Conservation (phyloP, 2,113 vertebrate genomes). For the Alaudala cheleensis region DNA sequence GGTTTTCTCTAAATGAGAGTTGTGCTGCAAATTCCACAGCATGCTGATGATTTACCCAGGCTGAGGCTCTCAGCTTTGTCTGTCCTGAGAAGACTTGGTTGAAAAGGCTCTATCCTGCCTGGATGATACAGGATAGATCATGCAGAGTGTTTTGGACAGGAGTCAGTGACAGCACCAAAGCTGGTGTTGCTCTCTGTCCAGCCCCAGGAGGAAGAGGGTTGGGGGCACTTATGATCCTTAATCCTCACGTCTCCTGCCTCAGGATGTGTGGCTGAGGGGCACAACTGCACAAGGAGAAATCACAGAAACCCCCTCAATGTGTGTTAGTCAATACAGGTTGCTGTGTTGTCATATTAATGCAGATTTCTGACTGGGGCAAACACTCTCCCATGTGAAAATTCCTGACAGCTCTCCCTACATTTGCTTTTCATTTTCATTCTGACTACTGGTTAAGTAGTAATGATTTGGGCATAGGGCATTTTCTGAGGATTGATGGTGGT, state of each 20-base stretch:
- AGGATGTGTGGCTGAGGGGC: neutral
- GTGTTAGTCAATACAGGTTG: neutral
- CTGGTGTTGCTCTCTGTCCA: neutral
- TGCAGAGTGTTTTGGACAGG: neutral
- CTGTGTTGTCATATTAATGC: neutral
- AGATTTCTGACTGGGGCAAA: neutral
- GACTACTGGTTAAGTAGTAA: neutral
- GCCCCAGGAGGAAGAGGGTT: neutral
- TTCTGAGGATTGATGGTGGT: constrained; percentile 9
- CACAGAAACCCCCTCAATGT: neutral
- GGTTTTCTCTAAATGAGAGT: neutral
- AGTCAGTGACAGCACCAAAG: neutral
- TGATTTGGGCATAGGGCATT: neutral
- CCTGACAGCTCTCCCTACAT: neutral
- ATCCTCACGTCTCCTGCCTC: neutral
- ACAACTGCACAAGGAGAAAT: neutral
- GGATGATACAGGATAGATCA: neutral
- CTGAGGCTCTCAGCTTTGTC: neutral
- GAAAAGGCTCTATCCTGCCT: neutral
- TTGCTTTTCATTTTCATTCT: constrained; percentile 21
- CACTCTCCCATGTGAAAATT: neutral
- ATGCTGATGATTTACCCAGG: neutral
- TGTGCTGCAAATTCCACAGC: neutral
- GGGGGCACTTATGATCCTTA: neutral
- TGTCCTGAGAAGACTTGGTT: neutral